A percentile compares a stretch with the other conserved stretches of the same genome.
These are phyloP conservation scores for Dendroctonus valens DNA, from an alignment of 1,140 invertebrate genomes.

Conservation along the genomic window DNA sequence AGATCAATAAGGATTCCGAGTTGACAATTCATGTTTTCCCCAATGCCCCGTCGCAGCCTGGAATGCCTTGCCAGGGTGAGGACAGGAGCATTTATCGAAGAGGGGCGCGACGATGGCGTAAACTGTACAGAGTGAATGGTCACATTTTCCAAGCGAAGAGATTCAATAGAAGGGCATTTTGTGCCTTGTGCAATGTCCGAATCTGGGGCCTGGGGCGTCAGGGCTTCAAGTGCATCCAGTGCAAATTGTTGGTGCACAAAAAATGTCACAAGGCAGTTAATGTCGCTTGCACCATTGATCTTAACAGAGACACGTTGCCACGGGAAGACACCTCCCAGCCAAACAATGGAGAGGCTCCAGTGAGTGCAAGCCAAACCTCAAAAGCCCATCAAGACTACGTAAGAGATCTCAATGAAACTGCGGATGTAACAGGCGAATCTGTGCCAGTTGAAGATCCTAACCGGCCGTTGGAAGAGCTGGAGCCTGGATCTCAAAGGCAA, in stretches of 20 bases:
- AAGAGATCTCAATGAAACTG: constrained; percentile 51
- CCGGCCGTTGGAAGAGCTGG: constrained; percentile 63
- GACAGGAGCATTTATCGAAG: constrained; percentile 98
- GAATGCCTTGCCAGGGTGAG: constrained; percentile 97
- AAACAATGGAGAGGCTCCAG: constrained; percentile 50
- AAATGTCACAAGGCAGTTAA: constrained; percentile 98
- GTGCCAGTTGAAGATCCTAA: constrained; percentile 60
- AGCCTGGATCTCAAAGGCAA: constrained; percentile 76
- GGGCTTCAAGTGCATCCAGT: constrained; percentile 98
- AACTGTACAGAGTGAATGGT: constrained; percentile 97
- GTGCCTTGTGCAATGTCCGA: constrained; percentile 94
- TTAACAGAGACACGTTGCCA: constrained; percentile 68
- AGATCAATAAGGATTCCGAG: constrained; percentile 95
- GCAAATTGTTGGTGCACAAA: constrained; percentile 98
- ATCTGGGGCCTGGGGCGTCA: constrained; percentile 99
- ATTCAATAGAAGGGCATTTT: constrained; percentile 96
- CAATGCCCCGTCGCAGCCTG: constrained; percentile 91
- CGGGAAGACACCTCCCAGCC: constrained; percentile 53
- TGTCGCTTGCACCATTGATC: constrained; percentile 79
- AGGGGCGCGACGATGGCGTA: constrained; percentile 95
- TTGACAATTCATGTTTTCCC: constrained; percentile 95
- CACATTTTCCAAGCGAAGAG: constrained; percentile 99
- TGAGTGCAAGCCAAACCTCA: constrained; percentile 40
- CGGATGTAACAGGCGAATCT: constrained; percentile 56
- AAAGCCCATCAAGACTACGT: constrained; percentile 39